A percentile compares a stretch with the other conserved stretches of the same genome.
Conservation (phyloP, 2,797 vertebrate genomes). For the Poeciliopsis paucimaculata region DNA sequence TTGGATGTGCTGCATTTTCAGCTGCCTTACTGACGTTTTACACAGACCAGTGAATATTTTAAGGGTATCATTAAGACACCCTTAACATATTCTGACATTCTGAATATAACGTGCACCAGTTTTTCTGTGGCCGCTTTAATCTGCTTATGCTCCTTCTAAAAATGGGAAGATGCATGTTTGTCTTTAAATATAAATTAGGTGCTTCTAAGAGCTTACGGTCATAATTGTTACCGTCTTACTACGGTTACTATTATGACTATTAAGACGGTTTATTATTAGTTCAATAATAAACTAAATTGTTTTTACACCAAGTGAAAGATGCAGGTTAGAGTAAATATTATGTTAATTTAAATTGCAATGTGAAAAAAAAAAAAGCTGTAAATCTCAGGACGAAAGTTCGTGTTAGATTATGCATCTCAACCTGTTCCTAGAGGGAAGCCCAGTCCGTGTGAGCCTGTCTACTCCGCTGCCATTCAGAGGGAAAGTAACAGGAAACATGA, state of each 20-base stretch:
- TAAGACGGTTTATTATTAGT: too few species aligned
- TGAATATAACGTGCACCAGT: not conserved
- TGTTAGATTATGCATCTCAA: not conserved
- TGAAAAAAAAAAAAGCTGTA: not conserved
- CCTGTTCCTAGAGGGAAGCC: not conserved
- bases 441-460: conserved; percentile 9
- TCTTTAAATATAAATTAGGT: not conserved
- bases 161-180: not conserved
- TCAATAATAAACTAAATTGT: not conserved
- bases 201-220: not conserved
- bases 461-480: conserved; percentile 9
- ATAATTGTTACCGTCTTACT: not conserved
- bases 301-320: not conserved
- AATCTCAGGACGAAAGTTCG: not conserved
- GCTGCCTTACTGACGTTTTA: not conserved
- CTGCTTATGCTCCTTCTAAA: not conserved
- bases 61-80: not conserved
- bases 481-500: conserved; percentile 68
- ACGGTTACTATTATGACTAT: too few species aligned
- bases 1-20: not conserved
- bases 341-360: not conserved
- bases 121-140: not conserved
- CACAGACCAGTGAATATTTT: not conserved
- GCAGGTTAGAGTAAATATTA: not conserved
- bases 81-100: not conserved